Evolutionary conservation across 2,888 invertebrate genomes (phyloP), one percentile per base, ranked within the genome.

Genomic region (Galerucella pusilla): DNA sequence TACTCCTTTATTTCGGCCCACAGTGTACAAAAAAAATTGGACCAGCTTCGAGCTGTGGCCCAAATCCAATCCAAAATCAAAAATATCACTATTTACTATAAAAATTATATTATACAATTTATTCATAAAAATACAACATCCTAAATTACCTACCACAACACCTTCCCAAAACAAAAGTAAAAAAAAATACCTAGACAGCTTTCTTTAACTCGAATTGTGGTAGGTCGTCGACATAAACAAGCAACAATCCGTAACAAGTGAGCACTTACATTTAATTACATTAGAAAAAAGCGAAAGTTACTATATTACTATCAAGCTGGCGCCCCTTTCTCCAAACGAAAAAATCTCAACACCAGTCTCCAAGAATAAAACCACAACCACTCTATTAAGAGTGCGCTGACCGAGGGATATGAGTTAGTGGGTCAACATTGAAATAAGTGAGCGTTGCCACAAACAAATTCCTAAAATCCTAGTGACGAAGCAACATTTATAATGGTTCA

Each of bases 371-470:
- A 69, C 71, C 71, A 70, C 74, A 71, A 68, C 73, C 75, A 75
- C 76, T 75, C 76, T 76, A 80, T 81, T 77, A 78, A 80, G 85
- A 86, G 87, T 86, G 85, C 87, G 85, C 84, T 86, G 87, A 88
- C 87, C 83, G 85, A 81, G 83, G 84, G 86, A 88, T 88, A 84
- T 86, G 85, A 88, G 88, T 87, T 87, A 88, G 87, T 88, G 86
- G 88, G 88, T 88, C 88, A 88, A 79, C 83, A 75, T 65, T 71
- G 69, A 61, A 73, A 72, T 61, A 69, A 68, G 49, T 74, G 71
- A 74, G 59, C 73, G 77, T 64, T 60, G 68, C 67, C 65, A 20
- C 11, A 49, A 70, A 70, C 52, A 70, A 28, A 63, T 35, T 63
- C 63, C 20, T 20, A 3, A 57, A 57, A 20, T 16, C 16, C 16